Conservation (phyloP, 2,797 vertebrate genomes). For the Cryptoblepharus egeriae region DNA sequence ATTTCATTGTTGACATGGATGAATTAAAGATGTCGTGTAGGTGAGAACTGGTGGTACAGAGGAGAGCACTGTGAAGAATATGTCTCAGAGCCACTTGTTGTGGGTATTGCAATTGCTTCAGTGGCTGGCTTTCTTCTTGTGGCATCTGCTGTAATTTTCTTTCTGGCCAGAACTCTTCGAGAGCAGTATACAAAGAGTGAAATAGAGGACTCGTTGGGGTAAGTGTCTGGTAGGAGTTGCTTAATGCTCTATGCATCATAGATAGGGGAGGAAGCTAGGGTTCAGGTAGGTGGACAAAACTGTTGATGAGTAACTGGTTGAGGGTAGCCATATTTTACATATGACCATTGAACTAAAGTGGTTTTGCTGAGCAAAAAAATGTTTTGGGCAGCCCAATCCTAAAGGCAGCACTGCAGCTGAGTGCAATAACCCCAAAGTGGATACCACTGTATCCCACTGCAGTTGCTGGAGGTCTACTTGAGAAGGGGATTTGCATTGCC, state of each 20-base stretch:
- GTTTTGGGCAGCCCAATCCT: no score
- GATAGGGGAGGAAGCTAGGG: not conserved
- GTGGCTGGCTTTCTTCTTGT: slow-evolving; percentile 88
- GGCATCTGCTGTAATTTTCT: slow-evolving; percentile 83
- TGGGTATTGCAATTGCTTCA: slow-evolving; percentile 87
- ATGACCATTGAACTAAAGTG: not conserved
- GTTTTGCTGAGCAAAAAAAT: not conserved
- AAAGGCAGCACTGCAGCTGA: no score
- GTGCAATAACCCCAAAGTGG: no score
- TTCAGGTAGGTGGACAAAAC: not conserved
- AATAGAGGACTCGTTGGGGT: slow-evolving; percentile 84
- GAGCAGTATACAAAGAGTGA: slow-evolving; percentile 85
- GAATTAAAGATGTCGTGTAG: slow-evolving; percentile 87
- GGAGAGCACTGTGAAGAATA: slow-evolving; percentile 95
- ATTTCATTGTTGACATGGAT: not conserved
- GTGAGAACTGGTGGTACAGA: slow-evolving; percentile 96
- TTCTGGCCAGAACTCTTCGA: slow-evolving; percentile 85
- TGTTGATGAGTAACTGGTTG: not conserved
- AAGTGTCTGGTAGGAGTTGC: slow-evolving; percentile 38
- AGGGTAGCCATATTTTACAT: not conserved
- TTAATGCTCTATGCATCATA: not conserved
- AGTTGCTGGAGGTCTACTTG: no score
- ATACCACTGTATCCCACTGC: no score
- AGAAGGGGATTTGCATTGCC: no score
- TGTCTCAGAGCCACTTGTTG: slow-evolving; percentile 90